Conservation (phyloP, 2,888 invertebrate species). For the Troides oblongomaculatus region DNA sequence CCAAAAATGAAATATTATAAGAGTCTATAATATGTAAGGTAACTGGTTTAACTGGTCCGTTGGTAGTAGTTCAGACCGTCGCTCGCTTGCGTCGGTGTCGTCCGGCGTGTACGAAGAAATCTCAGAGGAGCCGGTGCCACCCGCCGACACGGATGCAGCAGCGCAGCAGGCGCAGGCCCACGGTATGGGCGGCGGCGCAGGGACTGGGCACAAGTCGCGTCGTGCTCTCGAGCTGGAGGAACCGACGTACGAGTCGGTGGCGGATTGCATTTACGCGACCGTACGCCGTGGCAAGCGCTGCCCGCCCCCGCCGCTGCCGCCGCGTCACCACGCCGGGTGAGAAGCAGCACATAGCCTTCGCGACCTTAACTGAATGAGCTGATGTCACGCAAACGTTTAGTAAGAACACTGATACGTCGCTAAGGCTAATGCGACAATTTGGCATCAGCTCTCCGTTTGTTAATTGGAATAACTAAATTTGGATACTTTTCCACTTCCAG, state of each 20-base stretch:
- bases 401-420: too few relatives aligned
- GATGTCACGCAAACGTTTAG: too few relatives aligned
- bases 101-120: slow-evolving; percentile 87
- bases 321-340: slow-evolving; percentile 42
- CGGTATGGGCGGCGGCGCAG: not conserved
- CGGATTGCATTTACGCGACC: slow-evolving; percentile 58
- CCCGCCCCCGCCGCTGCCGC: slow-evolving; percentile 53
- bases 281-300: slow-evolving; percentile 53
- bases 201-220: not conserved
- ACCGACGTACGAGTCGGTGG: slow-evolving; percentile 68
- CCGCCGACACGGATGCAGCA: not conserved
- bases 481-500: slow-evolving; percentile 26
- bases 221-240: slow-evolving; percentile 42
- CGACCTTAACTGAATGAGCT: too few relatives aligned
- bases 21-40: too few relatives aligned
- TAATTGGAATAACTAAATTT: too few relatives aligned
- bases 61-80: slow-evolving; percentile 61
- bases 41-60: not conserved
- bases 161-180: not conserved
- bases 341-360: not conserved
- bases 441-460: too few relatives aligned
- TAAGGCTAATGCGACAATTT: too few relatives aligned
- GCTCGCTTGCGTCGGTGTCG: slow-evolving; percentile 79
- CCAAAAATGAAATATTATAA: too few relatives aligned
- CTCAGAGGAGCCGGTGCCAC: slow-evolving; percentile 60